phyloP scores from a whole-genome alignment of 2,797 vertebrate genomes.

The Notamacropus eugenii region DNA sequence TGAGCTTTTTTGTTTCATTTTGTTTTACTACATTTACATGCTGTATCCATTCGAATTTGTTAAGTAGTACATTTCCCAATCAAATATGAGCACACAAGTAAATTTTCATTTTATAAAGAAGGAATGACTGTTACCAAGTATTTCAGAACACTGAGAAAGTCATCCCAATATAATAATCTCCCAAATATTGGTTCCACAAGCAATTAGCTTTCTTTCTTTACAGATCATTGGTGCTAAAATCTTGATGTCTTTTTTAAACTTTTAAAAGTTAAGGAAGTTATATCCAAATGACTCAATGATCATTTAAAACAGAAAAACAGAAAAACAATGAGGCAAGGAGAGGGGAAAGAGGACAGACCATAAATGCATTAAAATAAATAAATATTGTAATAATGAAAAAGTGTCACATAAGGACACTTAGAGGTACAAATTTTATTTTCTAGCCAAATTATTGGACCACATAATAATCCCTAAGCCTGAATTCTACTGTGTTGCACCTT shows the following conservation, averaged over 20 bases:
- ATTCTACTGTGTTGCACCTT: background rate
- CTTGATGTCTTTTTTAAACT: background rate
- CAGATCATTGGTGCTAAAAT: background rate
- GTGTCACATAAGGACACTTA: background rate
- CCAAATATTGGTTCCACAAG: background rate
- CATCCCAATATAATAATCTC: background rate
- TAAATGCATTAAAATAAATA: background rate
- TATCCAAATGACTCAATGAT: background rate
- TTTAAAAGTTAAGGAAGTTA: background rate
- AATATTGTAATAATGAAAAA: background rate
- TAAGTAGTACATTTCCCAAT: background rate
- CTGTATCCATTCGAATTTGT: background rate
- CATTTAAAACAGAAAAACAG: background rate
- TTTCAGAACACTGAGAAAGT: conserved; percentile 5
- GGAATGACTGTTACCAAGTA: conserved; percentile 5
- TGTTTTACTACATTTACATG: background rate
- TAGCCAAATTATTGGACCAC: background rate
- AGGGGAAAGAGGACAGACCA: too few species aligned
- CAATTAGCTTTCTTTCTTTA: background rate
- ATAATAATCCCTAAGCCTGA: conserved; percentile 6
- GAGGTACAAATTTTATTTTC: conserved; percentile 2
- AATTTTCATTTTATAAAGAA: conserved; percentile 5
- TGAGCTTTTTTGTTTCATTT: background rate
- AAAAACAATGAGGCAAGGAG: background rate
- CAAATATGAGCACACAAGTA: background rate